phyloP scores from a whole-genome alignment of 2,888 invertebrate genomes.

The Tenthredo notha region DNA sequence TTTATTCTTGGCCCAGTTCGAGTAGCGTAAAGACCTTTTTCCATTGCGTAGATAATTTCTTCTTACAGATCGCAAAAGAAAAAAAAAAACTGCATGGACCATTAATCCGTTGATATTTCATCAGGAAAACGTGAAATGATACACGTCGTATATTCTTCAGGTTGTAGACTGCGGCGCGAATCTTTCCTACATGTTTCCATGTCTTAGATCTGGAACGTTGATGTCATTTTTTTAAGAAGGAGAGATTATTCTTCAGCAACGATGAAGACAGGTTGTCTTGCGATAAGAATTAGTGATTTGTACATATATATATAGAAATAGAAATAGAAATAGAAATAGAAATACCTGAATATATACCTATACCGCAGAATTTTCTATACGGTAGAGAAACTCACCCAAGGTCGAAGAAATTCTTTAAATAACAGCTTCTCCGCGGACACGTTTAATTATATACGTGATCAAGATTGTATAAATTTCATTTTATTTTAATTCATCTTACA shows the following conservation, averaged over 20 bases:
- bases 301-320: not conserved
- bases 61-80: not conserved
- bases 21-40: not conserved
- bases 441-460: not conserved
- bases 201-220: slow-evolving; percentile 39
- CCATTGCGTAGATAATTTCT: not conserved
- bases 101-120: not conserved
- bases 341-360: not conserved
- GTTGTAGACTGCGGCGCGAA: not conserved
- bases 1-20: not conserved
- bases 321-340: not conserved
- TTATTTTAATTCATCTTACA: not conserved
- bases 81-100: too few relatives aligned
- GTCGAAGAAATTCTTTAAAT: slow-evolving; percentile 13
- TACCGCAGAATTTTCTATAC: not conserved
- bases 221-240: slow-evolving; percentile 22
- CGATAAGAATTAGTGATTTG: slow-evolving; percentile 38
- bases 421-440: not conserved
- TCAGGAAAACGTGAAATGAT: slow-evolving; percentile 19
- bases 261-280: not conserved
- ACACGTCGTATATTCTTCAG: not conserved
- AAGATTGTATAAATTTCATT: not conserved
- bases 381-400: slow-evolving; percentile 33
- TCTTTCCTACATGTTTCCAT: not conserved
- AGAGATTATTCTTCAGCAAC: slow-evolving; percentile 34